Conservation (phyloP, 2,797 vertebrate genomes). For the Sphenopsis melanotis region DNA sequence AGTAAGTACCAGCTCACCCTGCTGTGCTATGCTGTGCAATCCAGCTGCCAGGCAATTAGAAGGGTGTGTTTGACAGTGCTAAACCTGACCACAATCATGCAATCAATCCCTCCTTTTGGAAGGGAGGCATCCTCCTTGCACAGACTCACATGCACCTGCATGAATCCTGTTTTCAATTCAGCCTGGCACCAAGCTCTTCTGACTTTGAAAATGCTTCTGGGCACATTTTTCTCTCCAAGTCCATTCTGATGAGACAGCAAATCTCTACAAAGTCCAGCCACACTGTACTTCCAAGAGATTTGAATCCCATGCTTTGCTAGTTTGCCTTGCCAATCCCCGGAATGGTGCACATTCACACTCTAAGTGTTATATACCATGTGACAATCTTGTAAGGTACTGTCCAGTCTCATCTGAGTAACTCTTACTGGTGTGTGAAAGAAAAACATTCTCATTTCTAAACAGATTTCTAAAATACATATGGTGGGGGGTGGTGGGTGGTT, state of each 20-base stretch:
- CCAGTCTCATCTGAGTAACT: background rate
- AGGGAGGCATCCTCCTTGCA: background rate
- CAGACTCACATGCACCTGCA: background rate
- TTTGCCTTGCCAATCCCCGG: background rate
- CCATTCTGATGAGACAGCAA: background rate
- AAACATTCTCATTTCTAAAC: background rate
- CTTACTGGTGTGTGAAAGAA: background rate
- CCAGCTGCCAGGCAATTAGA: background rate
- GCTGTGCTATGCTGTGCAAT: background rate
- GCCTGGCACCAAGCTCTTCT: background rate
- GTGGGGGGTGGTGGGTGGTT: accelerated
- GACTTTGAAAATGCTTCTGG: background rate
- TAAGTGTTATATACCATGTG: background rate
- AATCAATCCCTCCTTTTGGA: background rate
- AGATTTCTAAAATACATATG: background rate
- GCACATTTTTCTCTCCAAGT: background rate
- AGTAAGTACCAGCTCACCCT: background rate
- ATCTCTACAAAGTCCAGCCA: background rate
- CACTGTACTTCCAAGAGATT: background rate
- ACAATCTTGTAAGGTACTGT: background rate
- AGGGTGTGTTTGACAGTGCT: background rate
- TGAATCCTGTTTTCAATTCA: background rate
- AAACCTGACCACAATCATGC: background rate
- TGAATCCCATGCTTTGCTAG: background rate
- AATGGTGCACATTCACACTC: accelerated